phyloP scores from a whole-genome alignment of 2,113 vertebrate species.

The Merops nubicus region DNA sequence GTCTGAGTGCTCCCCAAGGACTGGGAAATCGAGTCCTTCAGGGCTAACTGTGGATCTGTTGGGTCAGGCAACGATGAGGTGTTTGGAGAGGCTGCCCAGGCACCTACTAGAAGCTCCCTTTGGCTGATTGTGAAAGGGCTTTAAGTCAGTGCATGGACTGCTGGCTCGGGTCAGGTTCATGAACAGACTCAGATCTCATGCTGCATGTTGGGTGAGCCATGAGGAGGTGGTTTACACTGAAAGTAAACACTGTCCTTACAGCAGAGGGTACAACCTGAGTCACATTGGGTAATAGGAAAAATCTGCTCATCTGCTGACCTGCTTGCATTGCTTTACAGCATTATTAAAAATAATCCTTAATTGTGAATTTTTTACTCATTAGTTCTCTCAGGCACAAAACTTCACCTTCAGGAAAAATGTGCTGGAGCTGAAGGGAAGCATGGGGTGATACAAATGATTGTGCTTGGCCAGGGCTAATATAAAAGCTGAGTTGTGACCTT shows the following conservation, averaged over 20 bases:
- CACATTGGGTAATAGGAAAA: not conserved
- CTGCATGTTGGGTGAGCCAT: accelerated
- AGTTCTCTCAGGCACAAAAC: not conserved
- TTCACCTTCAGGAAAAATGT: not conserved
- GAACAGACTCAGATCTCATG: not conserved
- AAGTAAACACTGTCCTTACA: not conserved
- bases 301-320: not conserved
- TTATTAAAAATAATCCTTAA: not conserved
- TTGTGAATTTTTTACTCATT: not conserved
- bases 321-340: not conserved
- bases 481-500: not conserved
- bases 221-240: not conserved
- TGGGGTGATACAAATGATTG: not conserved
- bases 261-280: not conserved
- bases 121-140: not conserved
- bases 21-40: not conserved
- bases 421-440: not conserved
- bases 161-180: not conserved
- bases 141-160: not conserved
- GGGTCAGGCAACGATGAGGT: not conserved
- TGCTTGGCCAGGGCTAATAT: no score
- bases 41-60: not conserved
- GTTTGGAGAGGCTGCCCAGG: not conserved
- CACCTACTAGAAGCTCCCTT: not conserved
- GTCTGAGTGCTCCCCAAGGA: not conserved